Evolutionary conservation across 2,888 invertebrate genomes (phyloP).

Genomic region (Erebia aethiops): DNA sequence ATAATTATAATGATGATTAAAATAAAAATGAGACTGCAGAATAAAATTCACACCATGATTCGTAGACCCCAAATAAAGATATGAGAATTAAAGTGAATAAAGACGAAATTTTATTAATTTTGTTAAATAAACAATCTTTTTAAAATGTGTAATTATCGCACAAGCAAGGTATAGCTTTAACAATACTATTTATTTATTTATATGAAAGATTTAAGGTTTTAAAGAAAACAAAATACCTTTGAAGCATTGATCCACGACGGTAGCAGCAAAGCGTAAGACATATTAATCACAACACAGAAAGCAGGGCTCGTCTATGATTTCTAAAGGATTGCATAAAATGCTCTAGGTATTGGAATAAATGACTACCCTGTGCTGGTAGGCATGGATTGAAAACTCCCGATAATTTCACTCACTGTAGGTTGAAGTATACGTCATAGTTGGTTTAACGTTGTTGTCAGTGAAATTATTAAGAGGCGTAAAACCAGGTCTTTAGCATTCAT

Average conservation of each 20-base stretch:
- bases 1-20: too few relatives aligned
- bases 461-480: too few relatives aligned
- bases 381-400: too few relatives aligned
- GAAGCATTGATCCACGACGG: constrained; percentile 76
- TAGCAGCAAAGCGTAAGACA: constrained; percentile 79
- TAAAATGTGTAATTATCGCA: constrained; percentile 51
- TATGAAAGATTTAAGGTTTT: constrained; percentile 53
- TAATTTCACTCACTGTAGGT: too few relatives aligned
- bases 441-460: too few relatives aligned
- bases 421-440: too few relatives aligned
- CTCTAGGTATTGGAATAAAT: constrained; percentile 38
- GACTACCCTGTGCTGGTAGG: background rate
- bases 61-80: constrained; percentile 20
- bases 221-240: constrained; percentile 71
- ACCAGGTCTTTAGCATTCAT: background rate
- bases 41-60: background rate
- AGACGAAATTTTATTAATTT: constrained; percentile 16
- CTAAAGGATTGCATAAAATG: constrained; percentile 56
- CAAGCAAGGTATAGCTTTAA: constrained; percentile 66
- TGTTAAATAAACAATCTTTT: constrained; percentile 29
- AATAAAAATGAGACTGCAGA: background rate
- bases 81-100: constrained; percentile 16
- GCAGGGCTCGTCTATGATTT: constrained; percentile 56
- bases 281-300: constrained; percentile 77
- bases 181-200: constrained; percentile 40